Percentiles rank a stretch among this genome's conserved stretches.
These are phyloP conservation scores for Poecilobothrus nobilitatus DNA, from an alignment of 2,888 invertebrate genomes.

Conservation along the genomic window DNA sequence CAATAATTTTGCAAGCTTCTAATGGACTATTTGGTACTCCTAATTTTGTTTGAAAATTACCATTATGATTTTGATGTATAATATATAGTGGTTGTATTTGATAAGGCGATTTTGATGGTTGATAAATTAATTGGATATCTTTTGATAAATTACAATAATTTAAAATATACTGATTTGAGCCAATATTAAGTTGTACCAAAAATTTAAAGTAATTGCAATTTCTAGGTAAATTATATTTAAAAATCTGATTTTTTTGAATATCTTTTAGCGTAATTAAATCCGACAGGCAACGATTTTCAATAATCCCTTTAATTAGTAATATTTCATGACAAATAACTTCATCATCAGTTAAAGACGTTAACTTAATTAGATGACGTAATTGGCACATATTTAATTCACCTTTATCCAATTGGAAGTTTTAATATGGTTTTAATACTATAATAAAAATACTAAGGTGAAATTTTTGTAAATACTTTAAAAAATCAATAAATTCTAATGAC, in stretches of 20 bases:
- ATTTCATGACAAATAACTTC: constrained; percentile 34
- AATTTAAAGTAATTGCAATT: constrained; percentile 35
- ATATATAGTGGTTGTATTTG: constrained; percentile 64
- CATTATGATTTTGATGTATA: constrained; percentile 70
- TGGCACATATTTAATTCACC: constrained; percentile 18
- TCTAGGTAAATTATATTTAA: constrained; percentile 23
- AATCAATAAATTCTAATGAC: no score
- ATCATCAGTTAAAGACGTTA: constrained; percentile 32
- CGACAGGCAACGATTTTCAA: constrained; percentile 28
- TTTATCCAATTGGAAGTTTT: not conserved
- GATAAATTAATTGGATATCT: constrained; percentile 20
- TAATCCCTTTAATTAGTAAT: constrained; percentile 35
- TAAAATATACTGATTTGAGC: constrained; percentile 17
- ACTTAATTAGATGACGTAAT: constrained; percentile 28
- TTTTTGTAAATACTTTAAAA: no score
- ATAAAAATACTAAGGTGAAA: no score
- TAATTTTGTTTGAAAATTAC: constrained; percentile 59
- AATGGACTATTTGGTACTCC: constrained; percentile 43
- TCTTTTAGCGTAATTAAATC: constrained; percentile 7
- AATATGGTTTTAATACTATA: no score
- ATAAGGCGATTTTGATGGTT: constrained; percentile 19
- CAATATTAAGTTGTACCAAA: constrained; percentile 29
- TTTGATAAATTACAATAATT: constrained; percentile 28
- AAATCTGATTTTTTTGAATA: constrained; percentile 12
- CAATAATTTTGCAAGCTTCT: constrained; percentile 67